Conservation (phyloP, 2,797 vertebrate species). For the Gallinago solitaria region DNA sequence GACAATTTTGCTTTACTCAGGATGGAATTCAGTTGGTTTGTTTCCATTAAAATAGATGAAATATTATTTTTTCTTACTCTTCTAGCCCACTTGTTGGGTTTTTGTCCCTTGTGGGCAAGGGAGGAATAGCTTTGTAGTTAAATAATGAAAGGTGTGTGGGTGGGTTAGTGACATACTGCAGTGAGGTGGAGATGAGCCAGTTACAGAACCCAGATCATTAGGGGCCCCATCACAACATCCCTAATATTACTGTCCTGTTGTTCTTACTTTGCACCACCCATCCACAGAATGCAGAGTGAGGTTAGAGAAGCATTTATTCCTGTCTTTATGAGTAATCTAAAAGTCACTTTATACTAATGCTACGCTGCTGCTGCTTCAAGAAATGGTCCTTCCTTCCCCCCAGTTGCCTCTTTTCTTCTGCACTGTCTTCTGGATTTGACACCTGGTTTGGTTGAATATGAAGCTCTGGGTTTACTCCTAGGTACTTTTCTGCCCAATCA, state of each 20-base stretch:
- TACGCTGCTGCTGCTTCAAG: not conserved
- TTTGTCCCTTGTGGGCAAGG: not conserved
- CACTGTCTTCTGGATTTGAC: not conserved
- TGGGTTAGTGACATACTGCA: not conserved
- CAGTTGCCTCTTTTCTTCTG: not conserved
- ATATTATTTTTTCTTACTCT: not conserved
- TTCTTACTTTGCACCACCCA: not conserved
- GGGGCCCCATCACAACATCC: not conserved
- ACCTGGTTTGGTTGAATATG: not conserved
- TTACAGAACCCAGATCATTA: accelerated
- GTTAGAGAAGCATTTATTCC: not conserved
- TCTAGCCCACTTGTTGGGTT: not conserved
- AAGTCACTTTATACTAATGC: not conserved
- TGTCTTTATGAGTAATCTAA: not conserved
- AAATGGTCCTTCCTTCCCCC: not conserved
- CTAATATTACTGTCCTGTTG: not conserved
- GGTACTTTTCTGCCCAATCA: not conserved
- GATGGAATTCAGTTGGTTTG: not conserved
- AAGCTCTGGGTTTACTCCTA: not conserved
- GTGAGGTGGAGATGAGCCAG: not conserved
- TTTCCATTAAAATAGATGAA: not conserved
- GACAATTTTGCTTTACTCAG: not conserved
- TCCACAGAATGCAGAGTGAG: not conserved
- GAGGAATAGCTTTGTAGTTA: not conserved
- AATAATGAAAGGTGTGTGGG: not conserved